Base-by-base conservation (phyloP, 2,113 vertebrate species). In the Nothoprocta perdicaria region DNA sequence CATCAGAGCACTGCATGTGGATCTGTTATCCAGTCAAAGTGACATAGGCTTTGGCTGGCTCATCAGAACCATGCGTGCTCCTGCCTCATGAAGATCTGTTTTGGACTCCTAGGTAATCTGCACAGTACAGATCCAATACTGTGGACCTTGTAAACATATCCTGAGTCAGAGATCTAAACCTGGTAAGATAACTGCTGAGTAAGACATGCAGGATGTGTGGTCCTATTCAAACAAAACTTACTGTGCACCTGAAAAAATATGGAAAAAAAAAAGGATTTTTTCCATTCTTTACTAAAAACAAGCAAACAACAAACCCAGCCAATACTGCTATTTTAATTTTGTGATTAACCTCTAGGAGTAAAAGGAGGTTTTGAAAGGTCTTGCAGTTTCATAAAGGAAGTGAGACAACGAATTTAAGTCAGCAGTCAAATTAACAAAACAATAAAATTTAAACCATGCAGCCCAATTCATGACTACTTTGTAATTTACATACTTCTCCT, bases 371-470 rank as follows among this genome's bases (percentile, higher is more conserved):
- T 66, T 40, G 52, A 81, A 84, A 68, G 18, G 12, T 41, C 52
- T 76, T 67, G 14, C 5, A 41, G 53, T 71, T 67, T 86, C 80
- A 71, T 41, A 88, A 84, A 26, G 65, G 79, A 84, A 81, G 68
- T 62, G 29, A 57, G 33, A 35, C 18, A 62, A 66, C 45, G 1
- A 79, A 72, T 43, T 66, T 40, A 27, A 2, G 0, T 43, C n/a
- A 84, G 10, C 63, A 82, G 16, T 27, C 53, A 60, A 57, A 46
- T 81, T 52, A 83, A 66, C 26, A 45, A 29, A 45, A 50, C 24
- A 73, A 14, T 35, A 63, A 88, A 86, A 63, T 23, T 12, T 14
- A 86, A 84, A 63, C 12, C 0, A 0, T 67, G 45, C 26, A 67
- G 29, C 53, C 53, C 16, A 55, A 55, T 22, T 88, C 41, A 57